Conservation (phyloP, 2,888 invertebrate genomes). For the Sthenelais limicola region DNA sequence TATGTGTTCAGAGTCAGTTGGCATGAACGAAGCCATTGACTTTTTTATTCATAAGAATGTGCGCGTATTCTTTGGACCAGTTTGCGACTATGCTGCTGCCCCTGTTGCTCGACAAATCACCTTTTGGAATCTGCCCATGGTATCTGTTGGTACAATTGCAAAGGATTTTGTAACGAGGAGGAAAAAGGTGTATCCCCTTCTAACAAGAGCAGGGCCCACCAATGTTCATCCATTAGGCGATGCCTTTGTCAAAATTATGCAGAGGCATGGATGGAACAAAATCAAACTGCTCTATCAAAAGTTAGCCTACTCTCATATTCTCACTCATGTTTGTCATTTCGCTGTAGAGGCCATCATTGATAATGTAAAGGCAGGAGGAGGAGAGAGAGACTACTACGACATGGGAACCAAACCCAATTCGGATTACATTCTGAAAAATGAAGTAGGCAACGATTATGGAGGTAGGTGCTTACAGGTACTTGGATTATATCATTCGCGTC, state of each 20-base stretch:
- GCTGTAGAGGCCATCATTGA: slow-evolving; percentile 23
- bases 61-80: slow-evolving; percentile 45
- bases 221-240: slow-evolving; percentile 22
- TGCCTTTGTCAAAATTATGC: slow-evolving; percentile 19
- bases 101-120: slow-evolving; percentile 85
- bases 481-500: too few relatives aligned
- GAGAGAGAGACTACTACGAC: slow-evolving; percentile 16
- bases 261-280: slow-evolving; percentile 16
- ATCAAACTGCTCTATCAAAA: slow-evolving; percentile 36
- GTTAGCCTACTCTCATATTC: slow-evolving; percentile 15
- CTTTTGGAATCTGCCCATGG: slow-evolving; percentile 80
- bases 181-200: slow-evolving; percentile 25
- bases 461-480: too few relatives aligned
- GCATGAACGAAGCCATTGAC: slow-evolving; percentile 62
- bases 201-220: slow-evolving; percentile 42
- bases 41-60: slow-evolving; percentile 58
- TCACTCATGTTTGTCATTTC: slow-evolving; percentile 20
- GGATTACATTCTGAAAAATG: slow-evolving; percentile 24
- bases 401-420: slow-evolving; percentile 17
- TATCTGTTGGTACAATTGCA: slow-evolving; percentile 87
- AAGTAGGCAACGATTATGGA: slow-evolving; percentile 39
- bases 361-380: not conserved
- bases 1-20: slow-evolving; percentile 58
- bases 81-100: slow-evolving; percentile 73
- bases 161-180: slow-evolving; percentile 79